These are phyloP conservation scores for Malacoraja senta DNA, from an alignment of 2,797 vertebrate genomes.

Conservation along the genomic window DNA sequence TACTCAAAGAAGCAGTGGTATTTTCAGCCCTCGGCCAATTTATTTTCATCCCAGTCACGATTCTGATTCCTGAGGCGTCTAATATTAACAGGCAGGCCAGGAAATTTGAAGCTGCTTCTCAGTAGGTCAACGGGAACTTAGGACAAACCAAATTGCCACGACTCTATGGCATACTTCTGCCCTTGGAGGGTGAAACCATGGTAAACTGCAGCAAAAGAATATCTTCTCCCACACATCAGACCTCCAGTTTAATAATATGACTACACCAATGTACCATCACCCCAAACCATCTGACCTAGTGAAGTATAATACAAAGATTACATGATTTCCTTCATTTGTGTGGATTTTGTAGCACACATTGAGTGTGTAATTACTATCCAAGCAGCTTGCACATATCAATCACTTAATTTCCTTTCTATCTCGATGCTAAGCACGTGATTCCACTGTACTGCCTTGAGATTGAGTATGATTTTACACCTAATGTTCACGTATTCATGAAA, in stretches of 20 bases:
- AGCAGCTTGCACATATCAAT: not conserved
- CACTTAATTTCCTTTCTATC: not conserved
- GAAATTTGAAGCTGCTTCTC: no score
- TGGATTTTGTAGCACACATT: not conserved
- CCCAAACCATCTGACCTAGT: not conserved
- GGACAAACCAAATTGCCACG: no score
- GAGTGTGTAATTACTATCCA: not conserved
- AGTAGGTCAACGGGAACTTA: no score
- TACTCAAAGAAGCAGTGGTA: not conserved
- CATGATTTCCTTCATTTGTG: not conserved
- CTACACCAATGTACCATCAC: not conserved
- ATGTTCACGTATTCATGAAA: no score
- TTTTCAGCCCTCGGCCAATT: no score
- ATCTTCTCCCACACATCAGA: not conserved
- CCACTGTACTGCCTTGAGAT: not conserved
- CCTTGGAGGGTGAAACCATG: no score
- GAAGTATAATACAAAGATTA: not conserved
- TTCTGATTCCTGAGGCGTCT: no score
- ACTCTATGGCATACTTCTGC: no score
- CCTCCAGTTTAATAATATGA: no score
- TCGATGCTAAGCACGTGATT: not conserved
- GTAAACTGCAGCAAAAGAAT: not conserved
- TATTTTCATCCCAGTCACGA: no score
- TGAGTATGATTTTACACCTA: not conserved
- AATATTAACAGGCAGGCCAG: no score